Base-by-base conservation (phyloP, 2,888 invertebrate species). In the Beris morrisii region DNA sequence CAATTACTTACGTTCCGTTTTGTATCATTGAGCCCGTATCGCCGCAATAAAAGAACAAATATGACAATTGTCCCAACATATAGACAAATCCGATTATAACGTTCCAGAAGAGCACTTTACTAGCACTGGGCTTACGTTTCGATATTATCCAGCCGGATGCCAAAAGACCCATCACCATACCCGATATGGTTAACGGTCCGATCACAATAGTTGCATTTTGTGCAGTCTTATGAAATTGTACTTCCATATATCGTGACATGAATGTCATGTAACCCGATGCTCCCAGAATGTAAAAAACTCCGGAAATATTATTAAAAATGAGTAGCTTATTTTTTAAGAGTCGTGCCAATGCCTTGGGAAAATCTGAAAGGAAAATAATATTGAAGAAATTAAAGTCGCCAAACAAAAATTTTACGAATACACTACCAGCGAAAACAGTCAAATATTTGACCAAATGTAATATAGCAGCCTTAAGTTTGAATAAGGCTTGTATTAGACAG, bases 171-270 rank as follows among this genome's bases (percentile, higher is more conserved):
- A 83, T 72, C 0, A 86, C 82, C 84, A 87, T 86, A 58, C 87
- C 85, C 38, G 84, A 72, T 63, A 88, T 78, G 0, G 85, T 83
- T 1, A 84, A 75, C 0, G 86, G 85, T 31, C 87, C 91, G 71
- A 88, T 84, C 67, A 89, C 81, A 69, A 88, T 82, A 15, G 87
- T 88, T 13, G 89, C 88, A 64, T 82, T 82, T 11, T 87, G 85
- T 1, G 90, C 84, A 0, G 85, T 84, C 68, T 85, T 84, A 70
- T 85, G 84, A 75, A 87, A 91, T 75, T 90, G 88, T 7, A 89
- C 87, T 78, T 91, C 90, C 74, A 91, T 84, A 75, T 90, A 89
- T 75, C 90, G 91, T 7, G 88, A 87, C 72, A 89, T 80, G 75
- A 88, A 91, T 11, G 88, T 90, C 74, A 88, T 86, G 72, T 87